Conservation (phyloP, 2,797 vertebrate genomes). For the Notamacropus eugenii region DNA sequence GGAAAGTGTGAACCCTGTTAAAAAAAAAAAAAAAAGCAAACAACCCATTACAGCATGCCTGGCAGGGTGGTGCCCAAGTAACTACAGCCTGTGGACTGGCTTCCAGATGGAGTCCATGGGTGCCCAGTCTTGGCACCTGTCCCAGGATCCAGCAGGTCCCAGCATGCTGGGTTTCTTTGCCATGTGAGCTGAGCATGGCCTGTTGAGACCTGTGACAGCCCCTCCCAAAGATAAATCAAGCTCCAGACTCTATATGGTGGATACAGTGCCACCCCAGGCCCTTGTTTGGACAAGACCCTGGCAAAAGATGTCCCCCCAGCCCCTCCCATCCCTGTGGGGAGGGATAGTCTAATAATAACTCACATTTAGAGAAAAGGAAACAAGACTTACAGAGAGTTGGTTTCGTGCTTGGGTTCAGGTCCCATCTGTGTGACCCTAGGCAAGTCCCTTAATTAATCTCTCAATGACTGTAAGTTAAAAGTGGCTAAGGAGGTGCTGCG, state of each 20-base stretch:
- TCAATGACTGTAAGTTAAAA: background rate
- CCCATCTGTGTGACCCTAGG: background rate
- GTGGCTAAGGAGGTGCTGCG: background rate
- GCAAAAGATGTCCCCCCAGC: no score
- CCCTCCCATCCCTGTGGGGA: background rate
- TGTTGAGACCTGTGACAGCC: background rate
- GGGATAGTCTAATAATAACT: background rate
- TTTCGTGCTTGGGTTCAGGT: background rate
- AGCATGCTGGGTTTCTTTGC: background rate
- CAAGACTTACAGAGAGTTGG: background rate
- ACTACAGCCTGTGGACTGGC: background rate
- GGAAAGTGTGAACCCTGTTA: conserved; percentile 9
- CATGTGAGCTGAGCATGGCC: background rate
- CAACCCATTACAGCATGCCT: rapidly evolving
- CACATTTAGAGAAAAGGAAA: background rate
- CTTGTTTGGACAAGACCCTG: conserved; percentile 20
- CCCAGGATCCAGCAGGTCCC: background rate
- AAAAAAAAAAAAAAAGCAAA: background rate
- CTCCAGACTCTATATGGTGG: background rate
- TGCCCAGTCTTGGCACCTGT: background rate
- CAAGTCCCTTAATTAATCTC: background rate
- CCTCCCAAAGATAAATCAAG: background rate
- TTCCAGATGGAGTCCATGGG: background rate
- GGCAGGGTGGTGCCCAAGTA: background rate
- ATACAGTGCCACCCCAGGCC: background rate